phyloP scores from a whole-genome alignment of 2,888 invertebrate genomes.

The Drosophila helvetica region DNA sequence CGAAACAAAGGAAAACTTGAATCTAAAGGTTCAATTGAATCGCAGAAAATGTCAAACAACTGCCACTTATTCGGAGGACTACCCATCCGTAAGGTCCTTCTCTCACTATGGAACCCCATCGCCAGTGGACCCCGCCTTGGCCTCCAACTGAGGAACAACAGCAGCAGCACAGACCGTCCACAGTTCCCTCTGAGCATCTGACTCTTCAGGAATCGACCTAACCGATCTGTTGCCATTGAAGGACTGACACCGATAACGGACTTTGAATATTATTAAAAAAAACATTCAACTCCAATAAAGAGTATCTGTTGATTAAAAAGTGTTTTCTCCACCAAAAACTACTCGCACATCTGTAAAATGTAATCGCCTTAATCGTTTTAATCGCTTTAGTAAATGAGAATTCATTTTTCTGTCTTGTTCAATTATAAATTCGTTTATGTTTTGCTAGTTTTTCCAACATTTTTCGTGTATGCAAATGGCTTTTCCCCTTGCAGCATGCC shows the following conservation, averaged over 20 bases:
- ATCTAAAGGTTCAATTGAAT: too few relatives aligned
- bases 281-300: too few relatives aligned
- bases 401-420: constrained; percentile 1
- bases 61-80: background rate
- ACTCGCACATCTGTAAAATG: background rate
- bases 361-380: background rate
- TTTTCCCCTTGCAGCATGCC: constrained; percentile 4
- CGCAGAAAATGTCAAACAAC: too few relatives aligned
- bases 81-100: background rate
- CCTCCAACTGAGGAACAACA: background rate
- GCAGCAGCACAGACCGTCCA: background rate
- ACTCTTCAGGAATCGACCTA: background rate
- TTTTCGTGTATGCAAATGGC: constrained; percentile 23
- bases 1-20: too few relatives aligned
- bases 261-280: background rate
- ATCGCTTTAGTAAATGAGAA: background rate
- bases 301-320: background rate
- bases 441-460: constrained; percentile 3
- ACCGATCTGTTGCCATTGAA: background rate
- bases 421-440: constrained; percentile 17
- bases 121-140: background rate
- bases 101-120: background rate
- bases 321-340: background rate
- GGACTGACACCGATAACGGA: too few relatives aligned
- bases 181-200: background rate